phyloP scores from a whole-genome alignment of 2,797 vertebrate genomes.

The Falco columbarius region DNA sequence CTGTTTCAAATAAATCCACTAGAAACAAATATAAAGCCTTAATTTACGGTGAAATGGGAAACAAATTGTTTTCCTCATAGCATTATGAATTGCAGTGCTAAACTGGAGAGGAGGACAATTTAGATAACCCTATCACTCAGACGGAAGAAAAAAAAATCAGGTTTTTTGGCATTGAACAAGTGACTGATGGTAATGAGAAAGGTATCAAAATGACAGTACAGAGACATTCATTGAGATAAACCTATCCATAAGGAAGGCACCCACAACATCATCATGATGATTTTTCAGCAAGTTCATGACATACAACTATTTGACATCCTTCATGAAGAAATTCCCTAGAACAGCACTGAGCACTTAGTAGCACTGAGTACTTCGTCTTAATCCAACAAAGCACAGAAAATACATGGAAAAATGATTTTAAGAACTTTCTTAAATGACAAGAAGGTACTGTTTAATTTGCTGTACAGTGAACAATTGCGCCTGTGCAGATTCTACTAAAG shows the following conservation, averaged over 20 bases:
- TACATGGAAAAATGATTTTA: background rate
- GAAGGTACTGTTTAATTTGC: background rate
- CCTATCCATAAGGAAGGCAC: conserved; percentile 4
- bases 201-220: conserved; percentile 24
- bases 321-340: conserved; percentile 32
- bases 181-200: conserved; percentile 39
- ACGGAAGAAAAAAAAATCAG: background rate
- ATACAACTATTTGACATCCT: background rate
- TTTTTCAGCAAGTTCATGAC: conserved; percentile 17
- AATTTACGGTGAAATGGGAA: background rate
- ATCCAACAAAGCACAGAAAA: background rate
- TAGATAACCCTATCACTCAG: background rate
- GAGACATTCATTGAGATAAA: conserved; percentile 56
- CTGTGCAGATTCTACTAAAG: background rate
- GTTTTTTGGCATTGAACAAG: background rate
- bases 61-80: background rate
- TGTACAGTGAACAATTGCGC: background rate
- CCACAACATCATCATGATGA: background rate
- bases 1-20: background rate
- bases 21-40: background rate
- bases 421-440: background rate
- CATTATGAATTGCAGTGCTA: background rate
- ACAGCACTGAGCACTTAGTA: conserved; percentile 25
- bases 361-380: background rate
- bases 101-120: background rate